These are phyloP conservation scores for Acinonyx jubatus DNA, from an alignment of 2,113 vertebrate genomes.

Conservation along the genomic window DNA sequence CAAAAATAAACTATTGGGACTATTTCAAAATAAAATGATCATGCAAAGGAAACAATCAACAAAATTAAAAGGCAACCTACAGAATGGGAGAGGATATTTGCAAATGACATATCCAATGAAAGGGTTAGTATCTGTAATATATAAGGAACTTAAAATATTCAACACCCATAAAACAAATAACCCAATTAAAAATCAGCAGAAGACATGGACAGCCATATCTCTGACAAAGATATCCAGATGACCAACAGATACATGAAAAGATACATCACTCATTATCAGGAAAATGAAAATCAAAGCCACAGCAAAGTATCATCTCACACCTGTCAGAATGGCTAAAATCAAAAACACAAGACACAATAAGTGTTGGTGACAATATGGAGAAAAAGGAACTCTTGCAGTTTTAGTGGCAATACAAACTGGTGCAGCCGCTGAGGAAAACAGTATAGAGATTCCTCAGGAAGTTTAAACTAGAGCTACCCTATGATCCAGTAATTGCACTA, in stretches of 20 bases:
- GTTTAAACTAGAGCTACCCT: not conserved
- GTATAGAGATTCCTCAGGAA: not conserved
- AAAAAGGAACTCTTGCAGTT: not conserved
- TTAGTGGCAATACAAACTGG: not conserved
- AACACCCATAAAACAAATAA: not conserved
- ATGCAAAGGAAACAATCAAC: not conserved
- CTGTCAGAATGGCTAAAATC: not conserved
- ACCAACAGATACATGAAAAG: not conserved
- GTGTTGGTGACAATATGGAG: not conserved
- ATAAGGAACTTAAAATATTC: not conserved
- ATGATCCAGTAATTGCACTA: not conserved
- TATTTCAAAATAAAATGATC: not conserved
- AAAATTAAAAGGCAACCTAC: not conserved
- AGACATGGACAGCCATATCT: not conserved
- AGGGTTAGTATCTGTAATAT: not conserved
- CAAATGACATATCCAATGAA: not conserved
- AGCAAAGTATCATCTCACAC: not conserved
- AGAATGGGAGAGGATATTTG: not conserved
- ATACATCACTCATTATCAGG: not conserved
- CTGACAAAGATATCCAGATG: not conserved
- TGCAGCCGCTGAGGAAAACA: not conserved
- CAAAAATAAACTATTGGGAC: not conserved
- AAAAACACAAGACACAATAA: not conserved
- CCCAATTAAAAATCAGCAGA: not conserved
- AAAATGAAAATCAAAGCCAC: not conserved